Evolutionary conservation across 2,888 invertebrate genomes (phyloP), one percentile per base, ranked within the genome.

Genomic region (Lomographa bimaculata): DNA sequence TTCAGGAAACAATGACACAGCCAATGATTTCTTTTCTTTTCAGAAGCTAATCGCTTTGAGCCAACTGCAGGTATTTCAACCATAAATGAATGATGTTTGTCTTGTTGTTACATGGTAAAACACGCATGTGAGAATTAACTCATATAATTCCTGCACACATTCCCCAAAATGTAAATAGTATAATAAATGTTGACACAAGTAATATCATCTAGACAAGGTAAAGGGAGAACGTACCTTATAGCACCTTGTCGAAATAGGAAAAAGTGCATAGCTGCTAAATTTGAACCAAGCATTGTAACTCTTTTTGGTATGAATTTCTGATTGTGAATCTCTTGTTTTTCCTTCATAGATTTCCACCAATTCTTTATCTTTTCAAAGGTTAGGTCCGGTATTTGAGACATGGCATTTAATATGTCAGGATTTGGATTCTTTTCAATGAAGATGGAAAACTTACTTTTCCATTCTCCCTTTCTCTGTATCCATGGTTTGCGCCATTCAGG

Each of bases 231-330:
- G 62, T 70, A 84, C 90, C 93, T 95, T 0, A 97, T 91, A 39
- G 91, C 87, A 1, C 95, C 97, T n/a, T 92, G 92, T 12, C 96
- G 90, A 69, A 90, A 90, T 1, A 95, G 87, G 27, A 98, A 81
- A 73, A 97, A 98, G 83, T 97, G 96, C 4, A 98, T 94, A 0
- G 96, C 93, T 1, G 96, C 97, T 50, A 98, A 79, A 73, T 98
- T 96, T 17, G 93, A 83, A 0, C 97, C 98, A 1, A 96, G 74
- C 18, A 85, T 77, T 39, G 91, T 69, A 50, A 93, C 90, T 42
- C 95, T 82, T 34, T 92, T 89, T 0, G 89, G 74, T 3, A 92
- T 71, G 66, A 82, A 93, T 38, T 80, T 85, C 61, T 95, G 95
- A 63, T 91, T 83, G 34, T 84, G 71, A 14, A 91, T 90, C 50